A percentile compares a stretch with the other conserved stretches of the same genome.
phyloP scores from a whole-genome alignment of 2,888 invertebrate species.

The Xestia c-nigrum region DNA sequence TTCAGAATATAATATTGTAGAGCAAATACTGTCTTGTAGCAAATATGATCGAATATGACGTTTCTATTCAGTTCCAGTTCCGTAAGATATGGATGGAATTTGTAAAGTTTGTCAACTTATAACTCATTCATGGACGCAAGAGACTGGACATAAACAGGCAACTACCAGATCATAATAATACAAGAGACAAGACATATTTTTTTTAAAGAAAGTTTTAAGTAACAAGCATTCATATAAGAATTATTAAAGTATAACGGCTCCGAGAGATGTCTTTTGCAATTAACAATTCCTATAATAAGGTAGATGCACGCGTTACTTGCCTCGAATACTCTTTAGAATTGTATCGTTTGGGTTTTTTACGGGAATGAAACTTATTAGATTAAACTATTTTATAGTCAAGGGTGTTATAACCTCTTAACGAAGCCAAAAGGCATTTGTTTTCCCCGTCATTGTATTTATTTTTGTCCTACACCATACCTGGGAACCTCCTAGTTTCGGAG shows the following conservation, averaged over 20 bases:
- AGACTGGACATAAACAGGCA: conserved; percentile 12
- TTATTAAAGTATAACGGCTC: background rate
- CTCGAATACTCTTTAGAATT: background rate
- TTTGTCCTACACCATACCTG: no score
- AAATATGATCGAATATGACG: conserved; percentile 15
- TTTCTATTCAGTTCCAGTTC: conserved; percentile 17
- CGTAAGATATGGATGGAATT: conserved; percentile 30
- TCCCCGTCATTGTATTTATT: no score
- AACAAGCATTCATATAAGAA: background rate
- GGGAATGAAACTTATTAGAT: background rate
- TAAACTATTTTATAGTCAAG: background rate
- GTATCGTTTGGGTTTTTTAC: background rate
- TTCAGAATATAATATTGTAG: conserved; percentile 1
- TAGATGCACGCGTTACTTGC: background rate
- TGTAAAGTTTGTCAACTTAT: conserved; percentile 18
- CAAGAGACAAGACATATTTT: background rate
- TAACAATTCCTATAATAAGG: background rate
- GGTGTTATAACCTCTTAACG: no score
- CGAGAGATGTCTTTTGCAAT: background rate
- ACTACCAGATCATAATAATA: background rate
- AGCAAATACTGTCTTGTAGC: background rate
- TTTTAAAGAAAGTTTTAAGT: background rate
- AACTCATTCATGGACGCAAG: conserved; percentile 12
- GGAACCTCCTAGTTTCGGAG: no score
- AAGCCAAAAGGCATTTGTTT: no score